A percentile compares a stretch with the other conserved stretches of the same genome.
Conservation (phyloP, 1,140 invertebrate genomes). For the Steinernema khuongi region DNA sequence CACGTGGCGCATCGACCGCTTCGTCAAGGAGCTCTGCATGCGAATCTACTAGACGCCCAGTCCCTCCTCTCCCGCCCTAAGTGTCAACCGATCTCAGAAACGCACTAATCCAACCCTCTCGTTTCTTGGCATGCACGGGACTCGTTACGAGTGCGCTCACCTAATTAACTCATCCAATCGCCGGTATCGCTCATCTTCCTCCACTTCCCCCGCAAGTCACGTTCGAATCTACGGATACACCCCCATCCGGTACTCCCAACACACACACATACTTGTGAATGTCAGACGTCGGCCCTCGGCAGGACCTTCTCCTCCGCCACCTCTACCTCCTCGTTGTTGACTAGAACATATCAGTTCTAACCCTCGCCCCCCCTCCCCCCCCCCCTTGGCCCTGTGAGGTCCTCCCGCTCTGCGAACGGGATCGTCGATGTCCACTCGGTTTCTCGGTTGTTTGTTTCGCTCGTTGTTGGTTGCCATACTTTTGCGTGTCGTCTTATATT, state of each 20-base stretch:
- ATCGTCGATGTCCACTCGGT: not conserved
- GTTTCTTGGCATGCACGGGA: slow-evolving; percentile 8
- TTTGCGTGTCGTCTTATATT: slow-evolving; percentile 6
- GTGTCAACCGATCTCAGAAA: slow-evolving; percentile 12
- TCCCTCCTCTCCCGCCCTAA: not conserved
- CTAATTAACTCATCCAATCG: not conserved
- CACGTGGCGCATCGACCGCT: slow-evolving; percentile 36
- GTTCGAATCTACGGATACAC: slow-evolving; percentile 7
- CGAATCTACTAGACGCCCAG: slow-evolving; percentile 2
- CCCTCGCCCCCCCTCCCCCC: not conserved
- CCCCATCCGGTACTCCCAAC: not conserved
- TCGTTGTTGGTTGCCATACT: slow-evolving; percentile 12
- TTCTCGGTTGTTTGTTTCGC: not conserved
- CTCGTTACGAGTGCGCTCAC: slow-evolving; percentile 3
- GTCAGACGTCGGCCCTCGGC: not conserved
- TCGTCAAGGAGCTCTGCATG: slow-evolving; percentile 41
- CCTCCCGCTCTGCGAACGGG: not conserved
- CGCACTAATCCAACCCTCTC: slow-evolving; percentile 9
- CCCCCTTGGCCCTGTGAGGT: not conserved
- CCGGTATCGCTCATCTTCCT: not conserved
- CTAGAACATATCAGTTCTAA: slow-evolving; percentile 12
- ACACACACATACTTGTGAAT: slow-evolving; percentile 6
- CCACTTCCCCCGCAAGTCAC: not conserved
- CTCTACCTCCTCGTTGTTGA: slow-evolving; percentile 3
- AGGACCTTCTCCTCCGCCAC: not conserved